Base-by-base conservation (phyloP, 30 jellyfish, hydroid and myxozoan genomes). In the Turritopsis rubra region DNA sequence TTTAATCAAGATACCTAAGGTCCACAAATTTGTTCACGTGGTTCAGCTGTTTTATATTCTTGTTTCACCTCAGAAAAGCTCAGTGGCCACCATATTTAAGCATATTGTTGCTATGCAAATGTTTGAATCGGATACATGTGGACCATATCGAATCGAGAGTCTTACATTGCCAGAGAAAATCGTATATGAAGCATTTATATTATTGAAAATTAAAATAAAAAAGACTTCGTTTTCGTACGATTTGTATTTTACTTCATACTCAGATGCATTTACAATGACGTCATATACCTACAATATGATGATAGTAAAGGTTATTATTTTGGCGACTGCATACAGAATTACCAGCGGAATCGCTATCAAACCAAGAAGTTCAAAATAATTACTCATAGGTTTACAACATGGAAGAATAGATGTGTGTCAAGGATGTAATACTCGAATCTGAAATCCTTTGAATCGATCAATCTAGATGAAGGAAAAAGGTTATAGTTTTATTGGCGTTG, bases 331-430 rank as follows among this genome's bases (percentile, higher is more conserved):
- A 68, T 68, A 68, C 9, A 68, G 77, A n/a, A 68, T n/a, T 9
- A 68, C 28, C 9, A 68, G 28, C 30, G 77, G 77, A 9, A 68
- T 68, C 28, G 77, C 77, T 68, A 68, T 68, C 31, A 68, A 27
- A n/a, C 77, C 77, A 68, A 68, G 77, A 68, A 68, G 30, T 68
- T 68, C 77, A 8, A 68, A 27, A 19, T n/a, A 68, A 68, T 68
- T 60, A 18, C 22, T 23, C 77, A 68, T 68, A 68, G 28, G 28
- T 7, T 0, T 18, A 60, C 73, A 0, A 60, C 73, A 18, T 60
- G 73, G 21, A 0, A 60, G 73, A 60, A 60, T n/a, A n/a, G n/a
- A n/a, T n/a, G n/a, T n/a, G n/a, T n/a, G n/a, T n/a, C n/a, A n/a
- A n/a, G n/a, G n/a, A n/a, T n/a, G n/a, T n/a, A n/a, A n/a, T n/a